Evolutionary conservation across 2,888 invertebrate genomes (phyloP), one percentile per base, ranked within the genome.

Genomic region (Tinea semifulvella): DNA sequence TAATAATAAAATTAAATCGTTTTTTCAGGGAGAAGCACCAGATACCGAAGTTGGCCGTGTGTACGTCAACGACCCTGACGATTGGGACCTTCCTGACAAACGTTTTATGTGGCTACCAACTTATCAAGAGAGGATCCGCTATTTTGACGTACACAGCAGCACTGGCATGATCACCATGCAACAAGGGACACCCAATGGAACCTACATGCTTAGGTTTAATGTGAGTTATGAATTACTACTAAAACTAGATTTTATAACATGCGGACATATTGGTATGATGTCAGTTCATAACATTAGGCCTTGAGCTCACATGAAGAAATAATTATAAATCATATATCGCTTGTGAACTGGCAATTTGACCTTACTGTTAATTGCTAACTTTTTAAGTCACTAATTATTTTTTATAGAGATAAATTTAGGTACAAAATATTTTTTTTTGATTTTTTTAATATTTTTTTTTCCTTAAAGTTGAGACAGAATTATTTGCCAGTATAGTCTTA

Each of bases 61-160:
- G 1, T 98, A 91, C 73, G 98, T 98, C 0, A 87, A 92, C 35
- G 98, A 99, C 71, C 86, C 88, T 0, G 99, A 99, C 61, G 98
- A 98, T 64, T 98, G 98, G 98, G 98, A 99, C 69, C 72, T 96
- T 42, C 88, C 87, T 0, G 96, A 98, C 68, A 99, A 99, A 73
- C 73, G 84, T 10, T 99, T 96, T 64, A 82, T 81, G 49, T 93
- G 92, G 90, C 72, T 83, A 2, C 75, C 82, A 0, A 73, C 77
- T 0, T 69, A 69, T 43, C 71, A 77, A 25, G 70, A 71, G 45
- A 65, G 81, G 27, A 85, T 87, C 51, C 84, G 85, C 0, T 84
- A 87, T 57, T 96, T 96, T 67, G 83, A 85, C 16, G 82, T 97
- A 4, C 87, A 93, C 56, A 70, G 80, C 22, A 84, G 86, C 46